Base-by-base conservation (phyloP, 1,140 invertebrate genomes). In the Leptonema lineaticorne region DNA sequence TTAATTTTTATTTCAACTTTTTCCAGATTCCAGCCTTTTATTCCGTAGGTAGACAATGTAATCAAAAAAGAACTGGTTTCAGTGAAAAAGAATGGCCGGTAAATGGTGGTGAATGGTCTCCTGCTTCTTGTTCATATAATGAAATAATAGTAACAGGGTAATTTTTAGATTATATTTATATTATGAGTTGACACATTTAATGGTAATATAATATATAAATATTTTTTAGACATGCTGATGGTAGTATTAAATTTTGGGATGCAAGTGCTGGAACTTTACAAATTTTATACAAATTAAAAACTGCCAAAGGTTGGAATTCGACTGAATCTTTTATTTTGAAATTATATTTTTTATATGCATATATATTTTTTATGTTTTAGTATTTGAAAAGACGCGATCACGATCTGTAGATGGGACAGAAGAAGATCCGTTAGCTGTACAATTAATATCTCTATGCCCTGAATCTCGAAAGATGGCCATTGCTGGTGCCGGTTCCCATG, bases 211-310 rank as follows among this genome's bases (percentile, higher is more conserved):
- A 16, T 46, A 45, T 24, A 2, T 28, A 2, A 7, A 50, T 41
- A 53, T 67, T 46, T 83, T 86, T 7, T 79, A 95, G 95, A 11
- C 96, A 98, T 82, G 93, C 95, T 63, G 96, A 98, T 82, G 96
- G 96, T 46, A 96, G 92, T 75, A 86, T 98, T 68, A 97, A 97
- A 79, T 98, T 98, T 82, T 99, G 96, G 96, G 96, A 99, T 81
- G 94, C 95, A 7, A 96, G 94, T 71, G 92, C 94, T 60, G 92
- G 93, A 46, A 92, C 91, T 29, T 84, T 99, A 73, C 79, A 84
- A 79, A 91, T 98, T 69, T 86, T 99, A 74, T 99, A 99, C 84
- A 98, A 98, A 87, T 82, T 99, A 75, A 99, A 98, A 85, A 97
- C 95, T 75, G 92, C 93, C 62, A 97, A 97, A 82, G 80, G 81